A percentile compares a stretch with the other conserved stretches of the same genome.
These are phyloP conservation scores for Allobates femoralis DNA, from an alignment of 2,797 vertebrate species.

Conservation along the genomic window DNA sequence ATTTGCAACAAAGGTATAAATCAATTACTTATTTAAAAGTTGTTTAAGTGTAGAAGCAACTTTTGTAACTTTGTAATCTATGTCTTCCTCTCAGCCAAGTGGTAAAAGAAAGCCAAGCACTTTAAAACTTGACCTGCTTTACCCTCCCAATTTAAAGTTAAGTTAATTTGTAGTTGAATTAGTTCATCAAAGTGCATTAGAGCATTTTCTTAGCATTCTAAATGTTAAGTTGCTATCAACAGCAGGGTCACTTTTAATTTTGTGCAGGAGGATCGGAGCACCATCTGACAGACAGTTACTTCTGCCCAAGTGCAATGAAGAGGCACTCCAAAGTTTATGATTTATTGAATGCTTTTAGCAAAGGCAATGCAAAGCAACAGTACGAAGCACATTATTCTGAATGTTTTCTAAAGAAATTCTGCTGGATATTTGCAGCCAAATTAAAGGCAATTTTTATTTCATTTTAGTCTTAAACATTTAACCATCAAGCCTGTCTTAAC, in stretches of 20 bases:
- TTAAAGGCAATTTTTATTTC: not conserved
- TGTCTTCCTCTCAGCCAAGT: constrained; percentile 55
- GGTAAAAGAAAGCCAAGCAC: constrained; percentile 57
- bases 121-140: constrained; percentile 61
- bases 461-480: constrained; percentile 3
- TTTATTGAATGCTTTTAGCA: constrained; percentile 59
- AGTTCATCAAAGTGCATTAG: constrained; percentile 64
- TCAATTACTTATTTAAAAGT: constrained; percentile 62
- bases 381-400: constrained; percentile 14
- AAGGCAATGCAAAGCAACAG: constrained; percentile 32
- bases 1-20: constrained; percentile 59
- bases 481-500: no score
- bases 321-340: constrained; percentile 59
- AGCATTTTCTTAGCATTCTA: constrained; percentile 58
- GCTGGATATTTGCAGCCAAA: constrained; percentile 9
- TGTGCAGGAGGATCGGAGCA: constrained; percentile 42
- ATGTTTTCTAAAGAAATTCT: constrained; percentile 1
- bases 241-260: constrained; percentile 60
- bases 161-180: constrained; percentile 63
- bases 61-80: constrained; percentile 59
- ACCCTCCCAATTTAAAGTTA: constrained; percentile 55
- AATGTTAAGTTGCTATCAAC: constrained; percentile 62
- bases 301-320: constrained; percentile 58
- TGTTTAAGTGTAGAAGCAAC: constrained; percentile 49
- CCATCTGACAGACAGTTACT: constrained; percentile 52